Evolutionary conservation across 2,888 invertebrate genomes (phyloP).

Genomic region (Luffia ferchaultella): DNA sequence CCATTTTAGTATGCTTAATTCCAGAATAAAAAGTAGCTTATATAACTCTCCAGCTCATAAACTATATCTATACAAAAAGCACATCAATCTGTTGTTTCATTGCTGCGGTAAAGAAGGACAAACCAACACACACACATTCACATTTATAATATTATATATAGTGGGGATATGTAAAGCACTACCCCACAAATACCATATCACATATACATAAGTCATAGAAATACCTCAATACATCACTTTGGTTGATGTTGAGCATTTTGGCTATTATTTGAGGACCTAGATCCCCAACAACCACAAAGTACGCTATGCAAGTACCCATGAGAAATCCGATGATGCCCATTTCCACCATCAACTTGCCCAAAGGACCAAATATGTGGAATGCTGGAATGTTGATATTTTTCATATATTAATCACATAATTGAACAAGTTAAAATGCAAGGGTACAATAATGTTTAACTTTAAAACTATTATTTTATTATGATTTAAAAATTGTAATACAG

Average conservation of each 20-base stretch:
- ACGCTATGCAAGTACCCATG: slow-evolving; percentile 94
- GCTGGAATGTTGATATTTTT: too few relatives aligned
- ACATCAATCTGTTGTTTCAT: too few relatives aligned
- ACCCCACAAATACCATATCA: too few relatives aligned
- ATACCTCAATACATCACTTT: slow-evolving; percentile 71
- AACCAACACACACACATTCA: too few relatives aligned
- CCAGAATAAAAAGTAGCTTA: too few relatives aligned
- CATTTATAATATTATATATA: too few relatives aligned
- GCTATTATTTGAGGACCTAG: slow-evolving; percentile 91
- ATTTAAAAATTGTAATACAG: slow-evolving; percentile 1
- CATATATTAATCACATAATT: slow-evolving; percentile 5
- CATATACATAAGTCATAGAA: too few relatives aligned
- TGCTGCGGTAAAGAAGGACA: too few relatives aligned
- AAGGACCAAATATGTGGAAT: slow-evolving; percentile 87
- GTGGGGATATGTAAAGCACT: too few relatives aligned
- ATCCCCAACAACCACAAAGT: slow-evolving; percentile 98
- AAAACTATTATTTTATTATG: slow-evolving; percentile 6
- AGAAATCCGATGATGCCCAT: slow-evolving; percentile 93
- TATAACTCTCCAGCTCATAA: too few relatives aligned
- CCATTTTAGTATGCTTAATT: too few relatives aligned
- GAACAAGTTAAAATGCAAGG: background rate
- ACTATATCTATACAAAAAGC: too few relatives aligned
- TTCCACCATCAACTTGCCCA: slow-evolving; percentile 92
- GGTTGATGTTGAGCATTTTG: slow-evolving; percentile 77
- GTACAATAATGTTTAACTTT: slow-evolving; percentile 9